Conservation (phyloP, 2,888 invertebrate genomes). For the Agonum fuliginosum region DNA sequence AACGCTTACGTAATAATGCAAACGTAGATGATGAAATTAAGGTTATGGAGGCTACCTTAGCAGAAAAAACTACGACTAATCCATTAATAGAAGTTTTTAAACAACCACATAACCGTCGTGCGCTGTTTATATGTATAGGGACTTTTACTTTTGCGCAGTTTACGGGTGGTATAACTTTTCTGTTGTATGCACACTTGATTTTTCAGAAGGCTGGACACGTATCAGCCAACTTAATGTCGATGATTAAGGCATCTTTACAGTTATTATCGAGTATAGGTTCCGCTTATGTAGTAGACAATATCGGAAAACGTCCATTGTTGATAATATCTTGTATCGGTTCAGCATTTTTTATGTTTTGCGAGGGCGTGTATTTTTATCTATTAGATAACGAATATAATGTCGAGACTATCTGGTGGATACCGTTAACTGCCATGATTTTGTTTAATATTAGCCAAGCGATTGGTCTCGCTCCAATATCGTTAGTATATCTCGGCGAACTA, state of each 20-base stretch:
- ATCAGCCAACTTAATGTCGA: conserved; percentile 67
- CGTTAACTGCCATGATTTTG: conserved; percentile 50
- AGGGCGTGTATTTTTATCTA: conserved; percentile 72
- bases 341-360: conserved; percentile 70
- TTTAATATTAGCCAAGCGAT: conserved; percentile 59
- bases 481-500: conserved; percentile 67
- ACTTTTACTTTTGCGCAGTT: conserved; percentile 77
- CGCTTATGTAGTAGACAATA: conserved; percentile 76
- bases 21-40: conserved; percentile 65
- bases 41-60: conserved; percentile 72
- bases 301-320: conserved; percentile 75
- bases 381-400: conserved; percentile 32
- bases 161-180: conserved; percentile 76
- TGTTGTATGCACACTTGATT: conserved; percentile 77
- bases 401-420: conserved; percentile 44
- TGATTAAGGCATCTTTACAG: conserved; percentile 73
- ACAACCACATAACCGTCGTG: conserved; percentile 76
- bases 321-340: conserved; percentile 73
- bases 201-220: conserved; percentile 70
- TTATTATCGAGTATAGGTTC: conserved; percentile 76
- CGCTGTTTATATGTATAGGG: conserved; percentile 76
- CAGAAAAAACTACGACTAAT: conserved; percentile 75
- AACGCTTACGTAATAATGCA: conserved; percentile 74
- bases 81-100: conserved; percentile 74
- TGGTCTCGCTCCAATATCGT: conserved; percentile 69